These are phyloP conservation scores for Vireo altiloquus DNA, from an alignment of 2,113 vertebrate species.

Conservation along the genomic window DNA sequence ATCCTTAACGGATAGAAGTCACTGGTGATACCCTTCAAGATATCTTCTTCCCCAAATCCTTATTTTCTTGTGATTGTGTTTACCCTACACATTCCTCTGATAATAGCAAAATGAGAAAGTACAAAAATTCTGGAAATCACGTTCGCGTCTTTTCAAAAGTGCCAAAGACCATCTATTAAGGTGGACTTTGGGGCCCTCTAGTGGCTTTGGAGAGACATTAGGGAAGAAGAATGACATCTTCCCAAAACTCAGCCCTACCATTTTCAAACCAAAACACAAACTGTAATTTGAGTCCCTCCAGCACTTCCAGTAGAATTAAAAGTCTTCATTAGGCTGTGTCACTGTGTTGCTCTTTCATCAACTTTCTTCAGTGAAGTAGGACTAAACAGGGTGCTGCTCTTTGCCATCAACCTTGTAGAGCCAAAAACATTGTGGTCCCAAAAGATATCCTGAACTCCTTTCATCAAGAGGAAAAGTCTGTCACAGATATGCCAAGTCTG, in stretches of 20 bases:
- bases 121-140: background rate
- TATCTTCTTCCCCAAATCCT: background rate
- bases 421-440: background rate
- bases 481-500: rapidly evolving
- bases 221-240: background rate
- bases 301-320: background rate
- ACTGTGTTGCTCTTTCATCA: background rate
- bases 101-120: background rate
- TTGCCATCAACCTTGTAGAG: background rate
- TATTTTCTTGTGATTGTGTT: background rate
- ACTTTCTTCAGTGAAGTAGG: background rate
- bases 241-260: background rate
- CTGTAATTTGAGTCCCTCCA: background rate
- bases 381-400: background rate
- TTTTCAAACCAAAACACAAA: background rate
- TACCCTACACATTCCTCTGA: background rate
- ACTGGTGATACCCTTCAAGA: background rate
- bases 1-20: background rate
- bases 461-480: background rate
- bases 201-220: background rate
- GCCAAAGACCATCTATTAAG: background rate
- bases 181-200: conserved; percentile 58
- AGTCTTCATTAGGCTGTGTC: background rate
- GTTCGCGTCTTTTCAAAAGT: background rate
- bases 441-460: background rate